A percentile compares a stretch with the other conserved stretches of the same genome.
Evolutionary conservation across 1,140 invertebrate genomes (phyloP).

Genomic region (Rhagoletis pomonella): DNA sequence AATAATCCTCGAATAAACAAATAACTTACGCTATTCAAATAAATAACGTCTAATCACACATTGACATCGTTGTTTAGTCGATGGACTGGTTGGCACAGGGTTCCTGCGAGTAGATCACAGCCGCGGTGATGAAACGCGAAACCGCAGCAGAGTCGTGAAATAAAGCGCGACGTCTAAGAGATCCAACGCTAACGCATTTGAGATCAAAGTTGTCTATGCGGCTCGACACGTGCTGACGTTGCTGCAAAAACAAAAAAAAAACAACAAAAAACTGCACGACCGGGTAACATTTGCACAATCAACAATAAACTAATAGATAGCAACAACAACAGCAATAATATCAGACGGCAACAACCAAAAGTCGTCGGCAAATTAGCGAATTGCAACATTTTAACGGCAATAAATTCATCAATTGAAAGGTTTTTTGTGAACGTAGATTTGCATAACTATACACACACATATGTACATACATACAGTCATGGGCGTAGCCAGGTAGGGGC

Average conservation of each 20-base stretch:
- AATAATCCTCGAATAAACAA: slow-evolving; percentile 43
- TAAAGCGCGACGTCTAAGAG: not conserved
- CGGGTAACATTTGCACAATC: no score
- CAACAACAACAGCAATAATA: not conserved
- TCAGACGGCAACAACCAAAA: not conserved
- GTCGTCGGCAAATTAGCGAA: not conserved
- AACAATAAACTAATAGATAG: not conserved
- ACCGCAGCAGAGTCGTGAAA: not conserved
- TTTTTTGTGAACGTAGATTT: no score
- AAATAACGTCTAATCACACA: slow-evolving; percentile 34
- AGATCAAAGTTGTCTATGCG: slow-evolving; percentile 14
- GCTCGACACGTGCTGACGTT: not conserved
- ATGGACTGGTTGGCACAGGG: not conserved
- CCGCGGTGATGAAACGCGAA: slow-evolving; percentile 26
- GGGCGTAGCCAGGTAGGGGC: no score
- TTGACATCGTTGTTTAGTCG: slow-evolving; percentile 13
- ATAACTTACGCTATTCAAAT: slow-evolving; percentile 49
- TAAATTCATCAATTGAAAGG: not conserved
- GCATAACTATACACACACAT: no score
- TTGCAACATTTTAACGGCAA: slow-evolving; percentile 26
- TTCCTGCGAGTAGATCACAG: not conserved
- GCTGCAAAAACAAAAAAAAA: not conserved
- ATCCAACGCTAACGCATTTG: not conserved
- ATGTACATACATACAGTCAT: not conserved
- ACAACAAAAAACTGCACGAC: not conserved